Conservation (phyloP, 2,888 invertebrate species). For the Abrostola triplasia region DNA sequence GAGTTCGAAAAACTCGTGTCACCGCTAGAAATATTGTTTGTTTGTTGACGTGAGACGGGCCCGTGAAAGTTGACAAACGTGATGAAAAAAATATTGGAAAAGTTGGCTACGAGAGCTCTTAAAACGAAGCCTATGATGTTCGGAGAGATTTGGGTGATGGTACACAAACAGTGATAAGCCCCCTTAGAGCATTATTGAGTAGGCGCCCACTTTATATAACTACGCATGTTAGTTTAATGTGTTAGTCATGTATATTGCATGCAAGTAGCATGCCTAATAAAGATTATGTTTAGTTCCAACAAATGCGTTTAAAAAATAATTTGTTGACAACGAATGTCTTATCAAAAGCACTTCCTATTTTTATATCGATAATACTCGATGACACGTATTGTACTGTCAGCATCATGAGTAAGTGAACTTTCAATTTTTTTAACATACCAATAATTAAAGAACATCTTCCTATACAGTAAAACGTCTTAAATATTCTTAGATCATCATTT, state of each 20-base stretch:
- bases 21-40: slow-evolving; percentile 78
- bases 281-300: neutral
- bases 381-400: neutral
- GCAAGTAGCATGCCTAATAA: neutral
- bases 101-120: slow-evolving; percentile 71
- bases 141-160: slow-evolving; percentile 52
- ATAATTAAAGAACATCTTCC: no score
- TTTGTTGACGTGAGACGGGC: slow-evolving; percentile 76
- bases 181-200: slow-evolving; percentile 9
- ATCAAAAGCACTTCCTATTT: slow-evolving; percentile 27
- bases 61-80: slow-evolving; percentile 76
- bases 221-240: slow-evolving; percentile 2
- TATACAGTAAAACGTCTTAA: no score
- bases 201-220: neutral
- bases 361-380: slow-evolving; percentile 18
- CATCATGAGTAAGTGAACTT: no score
- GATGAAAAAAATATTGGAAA: slow-evolving; percentile 85
- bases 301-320: slow-evolving; percentile 5
- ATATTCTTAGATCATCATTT: no score
- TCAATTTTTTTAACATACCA: no score
- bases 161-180: slow-evolving; percentile 44
- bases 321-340: slow-evolving; percentile 2
- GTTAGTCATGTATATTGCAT: neutral
- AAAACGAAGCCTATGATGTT: slow-evolving; percentile 64
- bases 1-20: slow-evolving; percentile 77